Percentiles rank a stretch among this genome's conserved stretches.
phyloP scores from a whole-genome alignment of 1,140 invertebrate species.

The Musca domestica region DNA sequence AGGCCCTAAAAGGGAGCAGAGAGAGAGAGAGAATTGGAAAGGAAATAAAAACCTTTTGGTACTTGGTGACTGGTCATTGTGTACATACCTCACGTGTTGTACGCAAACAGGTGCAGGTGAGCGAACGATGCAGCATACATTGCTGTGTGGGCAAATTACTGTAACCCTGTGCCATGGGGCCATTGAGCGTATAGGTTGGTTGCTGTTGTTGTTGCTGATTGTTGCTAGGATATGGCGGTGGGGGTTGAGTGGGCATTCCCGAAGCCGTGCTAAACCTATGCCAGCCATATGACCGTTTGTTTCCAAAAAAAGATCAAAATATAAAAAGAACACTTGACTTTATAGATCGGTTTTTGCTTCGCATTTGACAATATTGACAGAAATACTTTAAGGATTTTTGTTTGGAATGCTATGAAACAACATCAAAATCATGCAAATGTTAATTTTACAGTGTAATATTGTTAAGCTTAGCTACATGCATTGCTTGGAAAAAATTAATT shows the following conservation, averaged over 20 bases:
- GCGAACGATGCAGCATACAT: constrained; percentile 64
- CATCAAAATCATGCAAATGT: background rate
- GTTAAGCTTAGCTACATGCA: background rate
- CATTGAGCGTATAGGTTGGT: constrained; percentile 55
- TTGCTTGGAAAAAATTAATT: no score
- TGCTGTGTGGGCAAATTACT: constrained; percentile 51
- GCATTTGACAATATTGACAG: background rate
- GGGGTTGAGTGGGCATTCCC: constrained; percentile 56
- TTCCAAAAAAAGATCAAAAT: constrained; percentile 44
- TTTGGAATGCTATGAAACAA: background rate
- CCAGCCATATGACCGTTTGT: constrained; percentile 57
- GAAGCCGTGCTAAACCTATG: constrained; percentile 52
- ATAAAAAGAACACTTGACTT: constrained; percentile 43
- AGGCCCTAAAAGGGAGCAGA: constrained; percentile 56
- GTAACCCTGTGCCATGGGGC: constrained; percentile 44
- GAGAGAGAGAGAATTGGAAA: background rate
- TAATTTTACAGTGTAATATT: background rate
- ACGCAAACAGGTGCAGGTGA: constrained; percentile 61
- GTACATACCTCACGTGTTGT: constrained; percentile 48
- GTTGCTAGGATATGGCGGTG: constrained; percentile 55
- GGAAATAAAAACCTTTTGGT: no score
- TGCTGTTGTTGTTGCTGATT: constrained; percentile 56
- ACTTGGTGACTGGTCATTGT: no score
- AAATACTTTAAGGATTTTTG: background rate
- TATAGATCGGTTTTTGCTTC: constrained; percentile 31